Base-by-base conservation (phyloP, 2,888 invertebrate species). In the Phrixothrix hirtus region DNA sequence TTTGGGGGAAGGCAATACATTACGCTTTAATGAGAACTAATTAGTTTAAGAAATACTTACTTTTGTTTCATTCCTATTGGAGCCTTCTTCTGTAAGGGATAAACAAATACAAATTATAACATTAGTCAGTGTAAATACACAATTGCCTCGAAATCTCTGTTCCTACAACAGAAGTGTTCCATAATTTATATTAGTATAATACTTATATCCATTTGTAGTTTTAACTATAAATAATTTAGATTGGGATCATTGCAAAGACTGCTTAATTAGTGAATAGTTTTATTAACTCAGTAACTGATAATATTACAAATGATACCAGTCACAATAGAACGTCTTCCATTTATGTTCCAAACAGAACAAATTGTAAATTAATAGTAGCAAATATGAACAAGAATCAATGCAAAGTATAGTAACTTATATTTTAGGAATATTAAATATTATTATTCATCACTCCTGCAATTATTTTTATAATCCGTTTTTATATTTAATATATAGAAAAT, bases 1-100 rank as follows among this genome's bases (percentile, higher is more conserved):
- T 59, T 70, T 63, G 72, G 74, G 75, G 75, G 74, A 74, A 74
- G 71, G 74, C 75, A 75, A 72, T 68, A 73, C 70, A 71, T 68
- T 75, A 75, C 74, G 74, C 75, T 75, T 75, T 69, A 70, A 68
- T 49, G 58, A 47, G 46, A 56, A 59, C 52, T 47, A 52, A 45
- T 47, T 51, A 57, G 47, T 44, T 38, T 47, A 51, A 55, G 48
- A 49, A 52, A 52, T 52, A 56, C 56, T 45, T 56, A 55, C 56
- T 38, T 47, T 43, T 52, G 37, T 47, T 55, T 43, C 36, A 41
- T 50, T 47, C 34, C 46, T 42, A 30, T 29, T 48, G 10, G 25
- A 29, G 35, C 25, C 31, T 25, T 47, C 43, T 32, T 38, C n/a
- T n/a, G 29, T 26, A 32, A 26, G 39, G 41, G 34, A 45, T 31